A percentile compares a stretch with the other conserved stretches of the same genome.
Conservation (phyloP, 2,113 vertebrate genomes). For the Notarius lentiginosus region DNA sequence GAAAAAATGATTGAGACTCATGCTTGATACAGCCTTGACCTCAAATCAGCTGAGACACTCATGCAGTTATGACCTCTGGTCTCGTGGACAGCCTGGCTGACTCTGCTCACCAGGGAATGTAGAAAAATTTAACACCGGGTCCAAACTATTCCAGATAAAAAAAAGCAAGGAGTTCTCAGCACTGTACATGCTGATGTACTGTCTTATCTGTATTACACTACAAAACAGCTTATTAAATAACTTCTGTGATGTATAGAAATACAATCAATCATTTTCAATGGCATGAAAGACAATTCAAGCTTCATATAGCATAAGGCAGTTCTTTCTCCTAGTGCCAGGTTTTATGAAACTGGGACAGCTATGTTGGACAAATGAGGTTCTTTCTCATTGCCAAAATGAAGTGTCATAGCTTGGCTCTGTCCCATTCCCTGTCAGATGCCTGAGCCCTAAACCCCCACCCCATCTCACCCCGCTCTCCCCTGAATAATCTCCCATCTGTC, state of each 20-base stretch:
- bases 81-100: slow-evolving; percentile 15
- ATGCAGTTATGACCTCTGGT: slow-evolving; percentile 16
- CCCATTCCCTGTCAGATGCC: slow-evolving; percentile 35
- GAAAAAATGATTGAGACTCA: slow-evolving; percentile 20
- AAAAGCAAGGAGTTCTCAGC: neutral
- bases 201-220: neutral
- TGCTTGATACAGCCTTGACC: slow-evolving; percentile 1
- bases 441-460: neutral
- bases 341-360: neutral
- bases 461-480: neutral
- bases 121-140: slow-evolving; percentile 23
- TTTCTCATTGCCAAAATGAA: slow-evolving; percentile 27
- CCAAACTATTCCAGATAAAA: neutral
- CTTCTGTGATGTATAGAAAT: neutral
- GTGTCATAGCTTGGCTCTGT: slow-evolving; percentile 35
- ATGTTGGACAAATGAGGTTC: slow-evolving; percentile 29
- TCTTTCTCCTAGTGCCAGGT: neutral
- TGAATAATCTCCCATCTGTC: slow-evolving; percentile 49
- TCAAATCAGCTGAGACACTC: slow-evolving; percentile 20
- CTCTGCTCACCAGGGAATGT: neutral
- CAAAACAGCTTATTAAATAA: neutral
- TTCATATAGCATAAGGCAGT: neutral
- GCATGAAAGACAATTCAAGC: neutral
- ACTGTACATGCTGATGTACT: neutral
- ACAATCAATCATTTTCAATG: neutral